Conservation (phyloP, 2,888 invertebrate species). For the Nephrotoma guestfalica region DNA sequence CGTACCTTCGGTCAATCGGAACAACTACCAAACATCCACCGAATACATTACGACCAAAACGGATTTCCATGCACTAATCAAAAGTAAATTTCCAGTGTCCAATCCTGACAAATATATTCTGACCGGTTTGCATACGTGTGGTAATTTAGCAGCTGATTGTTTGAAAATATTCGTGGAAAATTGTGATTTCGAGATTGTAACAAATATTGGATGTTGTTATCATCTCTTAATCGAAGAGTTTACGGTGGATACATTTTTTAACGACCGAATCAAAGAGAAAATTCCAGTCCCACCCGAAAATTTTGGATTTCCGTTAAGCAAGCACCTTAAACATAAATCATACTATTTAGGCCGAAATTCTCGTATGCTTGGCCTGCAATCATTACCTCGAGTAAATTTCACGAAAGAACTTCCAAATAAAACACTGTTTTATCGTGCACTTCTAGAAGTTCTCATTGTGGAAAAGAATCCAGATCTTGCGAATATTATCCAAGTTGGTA, state of each 20-base stretch:
- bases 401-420: conserved; percentile 42
- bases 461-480: conserved; percentile 29
- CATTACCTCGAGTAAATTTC: conserved; percentile 50
- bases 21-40: conserved; percentile 44
- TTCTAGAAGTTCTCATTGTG: conserved; percentile 50
- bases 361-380: conserved; percentile 74
- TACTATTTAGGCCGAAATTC: conserved; percentile 55
- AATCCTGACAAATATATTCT: conserved; percentile 35
- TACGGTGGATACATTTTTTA: conserved; percentile 24
- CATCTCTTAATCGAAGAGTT: conserved; percentile 55
- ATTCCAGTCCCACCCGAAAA: conserved; percentile 10
- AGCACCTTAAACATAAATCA: conserved; percentile 35
- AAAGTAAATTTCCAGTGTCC: conserved; percentile 32
- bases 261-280: conserved; percentile 17
- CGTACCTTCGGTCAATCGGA: conserved; percentile 8
- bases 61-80: conserved; percentile 37
- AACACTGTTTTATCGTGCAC: conserved; percentile 59
- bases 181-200: conserved; percentile 41
- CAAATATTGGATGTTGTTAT: conserved; percentile 84
- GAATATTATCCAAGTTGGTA: conserved; percentile 41
- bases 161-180: conserved; percentile 50
- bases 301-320: conserved; percentile 53
- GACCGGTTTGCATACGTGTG: conserved; percentile 80
- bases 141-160: conserved; percentile 60
- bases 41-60: conserved; percentile 44